phyloP scores from a whole-genome alignment of 2,113 vertebrate genomes.

The Accipiter cooperii region DNA sequence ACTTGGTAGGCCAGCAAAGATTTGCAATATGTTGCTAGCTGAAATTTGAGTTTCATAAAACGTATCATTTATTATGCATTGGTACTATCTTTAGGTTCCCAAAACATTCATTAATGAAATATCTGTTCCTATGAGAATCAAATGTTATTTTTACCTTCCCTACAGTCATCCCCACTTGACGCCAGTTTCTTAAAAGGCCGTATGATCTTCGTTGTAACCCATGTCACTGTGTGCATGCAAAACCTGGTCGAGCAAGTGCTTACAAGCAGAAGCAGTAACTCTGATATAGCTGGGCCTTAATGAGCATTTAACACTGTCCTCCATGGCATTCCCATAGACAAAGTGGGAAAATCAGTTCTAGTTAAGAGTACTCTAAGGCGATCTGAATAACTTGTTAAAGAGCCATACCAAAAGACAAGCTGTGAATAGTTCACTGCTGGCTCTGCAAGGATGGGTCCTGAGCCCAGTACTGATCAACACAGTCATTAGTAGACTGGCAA shows the following conservation, averaged over 20 bases:
- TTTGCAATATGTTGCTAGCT: background rate
- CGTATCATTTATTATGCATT: background rate
- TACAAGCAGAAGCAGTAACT: background rate
- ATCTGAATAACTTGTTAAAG: background rate
- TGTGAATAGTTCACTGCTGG: background rate
- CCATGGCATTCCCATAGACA: background rate
- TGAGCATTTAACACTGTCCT: background rate
- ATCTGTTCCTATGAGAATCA: background rate
- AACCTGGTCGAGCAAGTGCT: background rate
- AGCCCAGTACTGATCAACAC: background rate
- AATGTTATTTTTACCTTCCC: background rate
- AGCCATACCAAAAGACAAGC: background rate
- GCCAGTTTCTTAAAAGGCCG: background rate
- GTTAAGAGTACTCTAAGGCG: background rate
- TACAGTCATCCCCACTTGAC: background rate
- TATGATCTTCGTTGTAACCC: background rate
- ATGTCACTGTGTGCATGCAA: background rate
- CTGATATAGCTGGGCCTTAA: background rate
- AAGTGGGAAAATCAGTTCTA: background rate
- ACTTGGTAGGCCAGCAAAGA: background rate
- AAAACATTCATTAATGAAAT: background rate
- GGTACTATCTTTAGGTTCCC: background rate
- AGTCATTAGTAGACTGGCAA: background rate
- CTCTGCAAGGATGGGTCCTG: background rate
- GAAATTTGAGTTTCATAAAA: background rate